Base-by-base conservation (phyloP, 1,140 invertebrate genomes). In the Colletes gigas region DNA sequence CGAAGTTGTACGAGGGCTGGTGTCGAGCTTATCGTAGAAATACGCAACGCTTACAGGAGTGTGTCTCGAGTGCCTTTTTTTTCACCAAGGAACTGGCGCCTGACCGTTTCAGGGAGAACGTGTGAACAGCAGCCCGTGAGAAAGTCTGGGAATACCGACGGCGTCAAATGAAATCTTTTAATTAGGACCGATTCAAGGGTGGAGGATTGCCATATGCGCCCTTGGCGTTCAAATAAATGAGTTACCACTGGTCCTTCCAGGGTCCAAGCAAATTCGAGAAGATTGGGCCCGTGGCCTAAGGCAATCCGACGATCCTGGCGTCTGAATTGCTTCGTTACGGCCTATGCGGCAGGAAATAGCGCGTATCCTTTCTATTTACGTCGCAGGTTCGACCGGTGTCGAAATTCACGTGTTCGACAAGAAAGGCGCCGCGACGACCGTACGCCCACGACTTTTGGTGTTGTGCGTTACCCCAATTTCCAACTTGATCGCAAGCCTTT, bases 141-240 rank as follows among this genome's bases (percentile, higher is more conserved):
- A 86, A 86, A 85, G 85, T 74, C 70, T 54, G 50, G 62, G 52
- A 70, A 83, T 30, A 55, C 74, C 44, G 3, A 3, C 59, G 41
- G 76, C 55, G 67, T 67, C 70, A 7, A 85, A 62, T 75, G 67
- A 82, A 86, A 85, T 86, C 70, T 82, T 86, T 86, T 86, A 86
- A 86, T 86, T 86, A 86, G 77, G 68, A 39, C 62, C 57, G 72
- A 85, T 76, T 55, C 54, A 55, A 59, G 83, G 80, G 73, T 67
- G 80, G 74, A 71, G 67, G 67, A 75, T 63, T 68, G 76, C 44
- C 71, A 50, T 74, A 39, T 71, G 74, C 44, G 73, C 68, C 81
- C 83, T 65, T 69, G 70, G 74, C 59, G 62, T 47, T 21, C 39
- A 41, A 69, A 84, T 83, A 88, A 88, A 88, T 82, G 83, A 84